These are phyloP conservation scores for Cryptosula pallasiana DNA, from an alignment of 2,888 invertebrate species.

Conservation along the genomic window DNA sequence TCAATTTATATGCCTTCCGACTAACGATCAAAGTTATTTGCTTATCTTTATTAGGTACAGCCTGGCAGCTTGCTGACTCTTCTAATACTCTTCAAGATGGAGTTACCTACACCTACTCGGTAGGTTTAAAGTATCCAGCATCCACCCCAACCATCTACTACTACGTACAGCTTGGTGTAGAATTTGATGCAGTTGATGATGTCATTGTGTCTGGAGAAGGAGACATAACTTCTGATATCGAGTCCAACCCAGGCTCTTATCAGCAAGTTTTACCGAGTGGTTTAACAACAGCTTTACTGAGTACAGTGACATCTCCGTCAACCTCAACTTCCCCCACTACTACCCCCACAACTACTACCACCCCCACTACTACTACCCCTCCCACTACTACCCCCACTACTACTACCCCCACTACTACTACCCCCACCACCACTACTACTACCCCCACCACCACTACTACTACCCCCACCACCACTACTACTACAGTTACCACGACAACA, in stretches of 20 bases:
- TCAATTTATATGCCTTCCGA: too few relatives aligned
- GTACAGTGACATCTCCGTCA: not conserved
- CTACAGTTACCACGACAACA: not conserved
- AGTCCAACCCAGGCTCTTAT: not conserved
- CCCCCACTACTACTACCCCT: conserved; percentile 4
- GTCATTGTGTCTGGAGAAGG: not conserved
- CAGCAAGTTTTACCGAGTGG: not conserved
- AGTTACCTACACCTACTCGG: not conserved
- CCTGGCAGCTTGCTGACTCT: not conserved
- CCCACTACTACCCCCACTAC: conserved; percentile 11
- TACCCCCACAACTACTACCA: conserved; percentile 2
- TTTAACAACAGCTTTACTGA: not conserved
- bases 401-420: not conserved
- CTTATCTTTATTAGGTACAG: too few relatives aligned
- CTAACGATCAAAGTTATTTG: too few relatives aligned
- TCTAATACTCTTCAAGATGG: not conserved
- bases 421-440: not conserved
- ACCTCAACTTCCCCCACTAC: not conserved
- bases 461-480: conserved; percentile 5
- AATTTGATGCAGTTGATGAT: not conserved
- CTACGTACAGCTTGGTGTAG: not conserved
- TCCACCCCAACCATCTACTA: not conserved
- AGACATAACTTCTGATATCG: not conserved
- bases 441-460: conserved; percentile 12
- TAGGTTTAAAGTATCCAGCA: not conserved